phyloP scores from a whole-genome alignment of 2,888 invertebrate genomes.

The Hipparchia sbordonii region DNA sequence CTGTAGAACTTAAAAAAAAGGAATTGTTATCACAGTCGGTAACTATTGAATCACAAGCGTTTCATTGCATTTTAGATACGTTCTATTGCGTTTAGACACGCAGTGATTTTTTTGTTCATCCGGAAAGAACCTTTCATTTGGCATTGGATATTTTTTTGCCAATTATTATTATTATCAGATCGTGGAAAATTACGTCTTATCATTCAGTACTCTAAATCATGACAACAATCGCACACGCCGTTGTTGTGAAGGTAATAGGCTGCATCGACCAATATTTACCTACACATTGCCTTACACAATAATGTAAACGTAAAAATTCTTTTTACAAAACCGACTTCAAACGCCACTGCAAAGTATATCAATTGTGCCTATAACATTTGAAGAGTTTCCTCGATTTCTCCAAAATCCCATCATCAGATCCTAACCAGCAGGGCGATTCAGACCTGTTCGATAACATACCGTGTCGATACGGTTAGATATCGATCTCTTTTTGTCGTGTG shows the following conservation, averaged over 20 bases:
- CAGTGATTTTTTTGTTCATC: conserved; percentile 14
- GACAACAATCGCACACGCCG: too few species aligned
- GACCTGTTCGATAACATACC: too few species aligned
- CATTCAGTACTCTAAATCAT: not conserved
- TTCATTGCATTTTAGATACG: conserved; percentile 13
- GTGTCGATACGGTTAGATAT: too few species aligned
- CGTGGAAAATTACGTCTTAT: not conserved
- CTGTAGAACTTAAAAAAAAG: not conserved
- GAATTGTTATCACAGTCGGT: not conserved
- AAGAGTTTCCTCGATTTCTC: too few species aligned
- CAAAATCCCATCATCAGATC: too few species aligned
- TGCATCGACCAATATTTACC: not conserved
- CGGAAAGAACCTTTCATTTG: conserved; percentile 15
- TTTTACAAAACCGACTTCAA: too few species aligned
- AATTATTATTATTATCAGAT: conserved; percentile 1
- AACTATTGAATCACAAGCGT: not conserved
- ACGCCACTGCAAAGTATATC: too few species aligned
- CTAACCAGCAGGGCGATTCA: too few species aligned
- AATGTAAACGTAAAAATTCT: too few species aligned
- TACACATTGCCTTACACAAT: too few species aligned
- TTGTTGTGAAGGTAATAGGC: not conserved
- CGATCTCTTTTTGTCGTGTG: too few species aligned
- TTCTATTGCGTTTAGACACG: conserved; percentile 4
- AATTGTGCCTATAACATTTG: too few species aligned
- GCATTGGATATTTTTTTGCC: conserved; percentile 3